Conservation (phyloP, 2,797 vertebrate species). For the Notamacropus eugenii region DNA sequence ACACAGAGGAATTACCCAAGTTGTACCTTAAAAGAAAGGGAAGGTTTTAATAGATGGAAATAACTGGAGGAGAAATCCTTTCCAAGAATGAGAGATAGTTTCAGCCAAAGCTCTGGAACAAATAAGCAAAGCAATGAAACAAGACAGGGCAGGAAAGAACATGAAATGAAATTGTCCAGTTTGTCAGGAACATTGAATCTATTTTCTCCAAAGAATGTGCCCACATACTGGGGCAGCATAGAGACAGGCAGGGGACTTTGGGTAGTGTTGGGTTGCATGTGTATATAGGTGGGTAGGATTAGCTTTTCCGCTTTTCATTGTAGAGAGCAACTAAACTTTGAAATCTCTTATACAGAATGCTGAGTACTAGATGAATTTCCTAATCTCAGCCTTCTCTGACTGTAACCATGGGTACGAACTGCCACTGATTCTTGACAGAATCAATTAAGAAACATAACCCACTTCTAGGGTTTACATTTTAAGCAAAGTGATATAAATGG, state of each 20-base stretch:
- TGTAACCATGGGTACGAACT: neutral
- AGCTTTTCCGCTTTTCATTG: neutral
- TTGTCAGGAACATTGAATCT: neutral
- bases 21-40: neutral
- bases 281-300: neutral
- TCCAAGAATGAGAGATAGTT: neutral
- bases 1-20: neutral
- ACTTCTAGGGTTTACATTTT: constrained; percentile 35
- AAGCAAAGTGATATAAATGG: neutral
- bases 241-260: neutral
- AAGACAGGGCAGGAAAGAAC: neutral
- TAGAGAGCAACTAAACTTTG: neutral
- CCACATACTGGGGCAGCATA: neutral
- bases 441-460: neutral
- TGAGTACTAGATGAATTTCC: neutral
- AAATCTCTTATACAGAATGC: neutral
- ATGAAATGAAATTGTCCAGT: neutral
- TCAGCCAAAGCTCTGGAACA: neutral
- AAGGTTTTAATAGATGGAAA: neutral
- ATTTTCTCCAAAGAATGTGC: neutral
- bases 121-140: neutral
- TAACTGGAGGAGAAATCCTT: neutral
- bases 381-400: neutral
- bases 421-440: neutral
- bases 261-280: neutral